A percentile compares a stretch with the other conserved stretches of the same genome.
Evolutionary conservation across 2,113 vertebrate genomes (phyloP).

Genomic region (Diphyllodes magnificus): DNA sequence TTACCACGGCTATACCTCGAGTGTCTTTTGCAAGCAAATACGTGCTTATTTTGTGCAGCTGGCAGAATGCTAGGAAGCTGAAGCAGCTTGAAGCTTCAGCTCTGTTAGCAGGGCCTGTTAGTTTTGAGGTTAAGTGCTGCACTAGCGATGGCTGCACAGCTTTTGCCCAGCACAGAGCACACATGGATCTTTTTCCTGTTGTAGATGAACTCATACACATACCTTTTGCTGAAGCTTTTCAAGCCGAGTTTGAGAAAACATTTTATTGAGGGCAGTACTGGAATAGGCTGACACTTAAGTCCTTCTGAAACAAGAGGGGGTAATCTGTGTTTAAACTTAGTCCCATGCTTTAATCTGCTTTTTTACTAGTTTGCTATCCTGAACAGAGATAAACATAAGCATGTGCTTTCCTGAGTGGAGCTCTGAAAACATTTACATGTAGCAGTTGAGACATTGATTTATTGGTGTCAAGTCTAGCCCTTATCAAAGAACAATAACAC

Average conservation of each 20-base stretch:
- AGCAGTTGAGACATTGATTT: not conserved
- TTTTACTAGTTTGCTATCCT: slow-evolving; percentile 6
- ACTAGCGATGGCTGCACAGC: not conserved
- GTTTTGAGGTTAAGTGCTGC: not conserved
- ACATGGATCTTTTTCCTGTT: not conserved
- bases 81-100: not conserved
- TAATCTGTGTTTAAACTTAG: slow-evolving; percentile 40
- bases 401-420: not conserved
- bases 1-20: not conserved
- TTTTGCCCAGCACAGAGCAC: not conserved
- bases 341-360: slow-evolving; percentile 31
- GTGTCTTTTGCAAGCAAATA: not conserved
- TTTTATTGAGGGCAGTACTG: not conserved
- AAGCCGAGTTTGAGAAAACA: not conserved
- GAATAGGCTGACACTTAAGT: not conserved
- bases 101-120: not conserved
- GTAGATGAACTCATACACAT: not conserved
- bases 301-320: not conserved
- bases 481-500: not conserved
- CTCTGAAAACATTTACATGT: not conserved
- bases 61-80: not conserved
- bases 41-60: not conserved
- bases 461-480: not conserved
- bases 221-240: not conserved
- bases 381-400: not conserved